Evolutionary conservation across 2,888 invertebrate genomes (phyloP).

Genomic region (Trissolcus japonicus): DNA sequence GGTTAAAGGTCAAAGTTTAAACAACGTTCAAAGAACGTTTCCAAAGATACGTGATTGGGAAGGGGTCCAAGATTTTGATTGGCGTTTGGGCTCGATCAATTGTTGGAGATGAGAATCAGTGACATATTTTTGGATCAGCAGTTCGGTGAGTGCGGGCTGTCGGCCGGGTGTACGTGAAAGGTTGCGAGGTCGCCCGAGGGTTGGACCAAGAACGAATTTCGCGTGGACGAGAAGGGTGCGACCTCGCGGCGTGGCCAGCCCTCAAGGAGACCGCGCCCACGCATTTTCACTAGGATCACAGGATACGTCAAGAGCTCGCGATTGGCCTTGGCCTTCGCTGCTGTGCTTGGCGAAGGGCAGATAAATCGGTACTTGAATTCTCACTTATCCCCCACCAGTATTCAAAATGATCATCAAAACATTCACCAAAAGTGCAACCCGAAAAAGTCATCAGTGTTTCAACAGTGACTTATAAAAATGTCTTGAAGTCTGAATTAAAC

Average conservation of each 20-base stretch:
- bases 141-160: background rate
- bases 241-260: conserved; percentile 74
- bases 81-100: no score
- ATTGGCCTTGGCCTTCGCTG: conserved; percentile 65
- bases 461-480: no score
- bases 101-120: no score
- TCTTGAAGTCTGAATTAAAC: no score
- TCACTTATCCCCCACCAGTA: background rate
- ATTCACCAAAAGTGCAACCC: background rate
- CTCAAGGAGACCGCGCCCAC: conserved; percentile 77
- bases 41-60: no score
- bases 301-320: conserved; percentile 69
- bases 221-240: conserved; percentile 74
- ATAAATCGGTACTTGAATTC: no score
- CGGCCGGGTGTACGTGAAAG: conserved; percentile 37
- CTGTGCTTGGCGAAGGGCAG: conserved; percentile 38
- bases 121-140: no score
- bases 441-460: no score
- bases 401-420: no score
- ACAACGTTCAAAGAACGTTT: no score
- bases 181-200: conserved; percentile 63
- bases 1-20: no score
- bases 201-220: conserved; percentile 67
- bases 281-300: conserved; percentile 75
- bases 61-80: no score